Conservation (phyloP, 2,888 invertebrate genomes). For the Orthosia gracilis region DNA sequence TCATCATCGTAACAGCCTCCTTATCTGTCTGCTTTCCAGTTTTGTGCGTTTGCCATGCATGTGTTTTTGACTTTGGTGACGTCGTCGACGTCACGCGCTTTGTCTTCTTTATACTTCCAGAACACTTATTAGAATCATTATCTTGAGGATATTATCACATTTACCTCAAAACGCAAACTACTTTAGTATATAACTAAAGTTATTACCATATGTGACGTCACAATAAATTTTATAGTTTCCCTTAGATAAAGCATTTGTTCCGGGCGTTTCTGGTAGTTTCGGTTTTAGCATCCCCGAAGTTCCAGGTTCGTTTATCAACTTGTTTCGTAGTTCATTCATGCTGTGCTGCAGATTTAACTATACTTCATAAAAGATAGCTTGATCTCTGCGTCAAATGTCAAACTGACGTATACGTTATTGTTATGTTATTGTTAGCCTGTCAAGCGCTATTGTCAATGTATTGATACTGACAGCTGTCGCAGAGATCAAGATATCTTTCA, state of each 20-base stretch:
- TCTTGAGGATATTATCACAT: background rate
- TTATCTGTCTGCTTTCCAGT: background rate
- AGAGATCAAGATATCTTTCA: no score
- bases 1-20: background rate
- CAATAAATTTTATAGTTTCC: background rate
- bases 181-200: background rate
- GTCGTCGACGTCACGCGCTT: background rate
- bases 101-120: background rate
- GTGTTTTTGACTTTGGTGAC: background rate
- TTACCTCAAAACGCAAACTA: slow-evolving; percentile 1
- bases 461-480: no score
- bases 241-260: background rate
- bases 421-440: no score
- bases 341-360: no score
- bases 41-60: background rate
- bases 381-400: no score
- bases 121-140: background rate
- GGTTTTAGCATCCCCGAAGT: no score
- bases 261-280: no score
- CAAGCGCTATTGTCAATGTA: no score
- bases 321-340: no score
- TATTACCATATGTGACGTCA: slow-evolving; percentile 4
- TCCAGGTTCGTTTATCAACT: no score
- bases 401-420: no score
- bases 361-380: no score